Evolutionary conservation across 2,888 invertebrate species (phyloP).

Genomic region (Osmoderma eremita): DNA sequence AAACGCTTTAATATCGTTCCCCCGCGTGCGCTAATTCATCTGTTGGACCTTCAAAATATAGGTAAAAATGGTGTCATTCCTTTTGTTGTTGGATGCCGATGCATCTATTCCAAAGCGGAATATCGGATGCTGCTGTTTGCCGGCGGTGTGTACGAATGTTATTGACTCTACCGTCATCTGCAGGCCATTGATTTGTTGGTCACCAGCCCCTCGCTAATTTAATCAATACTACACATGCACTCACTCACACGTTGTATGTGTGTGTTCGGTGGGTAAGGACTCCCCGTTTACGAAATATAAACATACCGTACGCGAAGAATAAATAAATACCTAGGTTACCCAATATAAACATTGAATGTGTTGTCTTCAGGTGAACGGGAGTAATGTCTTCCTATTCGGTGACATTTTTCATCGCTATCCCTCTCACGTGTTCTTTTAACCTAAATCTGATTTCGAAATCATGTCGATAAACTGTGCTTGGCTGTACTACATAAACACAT

Average conservation of each 20-base stretch:
- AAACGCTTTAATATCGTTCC: constrained; percentile 56
- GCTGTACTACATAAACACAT: too few relatives aligned
- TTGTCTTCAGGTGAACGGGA: background rate
- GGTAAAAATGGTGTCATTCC: too few relatives aligned
- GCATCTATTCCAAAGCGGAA: constrained; percentile 15
- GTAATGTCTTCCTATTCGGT: background rate
- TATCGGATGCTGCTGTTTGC: constrained; percentile 17
- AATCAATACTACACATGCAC: constrained; percentile 48
- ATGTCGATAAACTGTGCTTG: too few relatives aligned
- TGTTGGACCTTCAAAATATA: too few relatives aligned
- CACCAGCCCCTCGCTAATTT: constrained; percentile 50
- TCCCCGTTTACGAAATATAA: constrained; percentile 25
- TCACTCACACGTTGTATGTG: constrained; percentile 1
- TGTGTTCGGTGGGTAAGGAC: background rate
- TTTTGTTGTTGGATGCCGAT: constrained; percentile 13
- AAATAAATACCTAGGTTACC: background rate
- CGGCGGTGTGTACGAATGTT: constrained; percentile 35
- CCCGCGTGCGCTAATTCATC: constrained; percentile 24
- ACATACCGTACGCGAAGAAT: constrained; percentile 7
- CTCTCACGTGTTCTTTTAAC: too few relatives aligned
- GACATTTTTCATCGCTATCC: too few relatives aligned
- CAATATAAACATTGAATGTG: background rate
- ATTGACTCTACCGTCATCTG: constrained; percentile 59
- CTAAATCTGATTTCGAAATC: too few relatives aligned
- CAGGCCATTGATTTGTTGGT: constrained; percentile 63